phyloP scores from a whole-genome alignment of 2,888 invertebrate species.

The Drosophila paramelanica region DNA sequence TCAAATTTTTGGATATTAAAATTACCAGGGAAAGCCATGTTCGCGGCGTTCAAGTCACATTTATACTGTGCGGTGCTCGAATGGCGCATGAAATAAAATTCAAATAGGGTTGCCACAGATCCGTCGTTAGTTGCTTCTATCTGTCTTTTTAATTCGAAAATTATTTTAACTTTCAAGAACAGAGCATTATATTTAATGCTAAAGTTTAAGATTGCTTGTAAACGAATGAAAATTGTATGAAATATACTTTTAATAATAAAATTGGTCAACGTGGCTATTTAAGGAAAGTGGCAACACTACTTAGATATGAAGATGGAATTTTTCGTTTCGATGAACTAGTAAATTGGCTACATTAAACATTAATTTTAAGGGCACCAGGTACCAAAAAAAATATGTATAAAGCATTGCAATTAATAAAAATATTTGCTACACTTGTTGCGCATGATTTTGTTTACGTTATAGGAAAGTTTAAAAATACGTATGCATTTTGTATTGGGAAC shows the following conservation, averaged over 20 bases:
- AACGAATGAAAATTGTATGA: background rate
- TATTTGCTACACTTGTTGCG: too few species aligned
- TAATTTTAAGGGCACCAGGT: background rate
- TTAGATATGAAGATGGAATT: slow-evolving; percentile 17
- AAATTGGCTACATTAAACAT: background rate
- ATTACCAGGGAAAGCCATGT: slow-evolving; percentile 89
- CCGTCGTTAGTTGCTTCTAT: background rate
- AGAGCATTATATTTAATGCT: background rate
- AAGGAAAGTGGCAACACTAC: slow-evolving; percentile 38
- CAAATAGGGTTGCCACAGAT: slow-evolving; percentile 53
- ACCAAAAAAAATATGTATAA: background rate
- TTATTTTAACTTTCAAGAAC: background rate
- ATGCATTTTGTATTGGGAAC: background rate
- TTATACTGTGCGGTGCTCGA: slow-evolving; percentile 89
- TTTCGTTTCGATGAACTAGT: slow-evolving; percentile 19
- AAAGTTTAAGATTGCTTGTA: background rate
- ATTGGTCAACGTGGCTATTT: background rate
- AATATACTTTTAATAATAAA: background rate
- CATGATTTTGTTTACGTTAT: too few species aligned
- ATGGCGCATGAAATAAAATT: slow-evolving; percentile 60
- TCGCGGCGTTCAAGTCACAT: slow-evolving; percentile 88
- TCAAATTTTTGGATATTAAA: slow-evolving; percentile 78
- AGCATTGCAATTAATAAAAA: background rate
- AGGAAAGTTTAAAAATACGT: too few species aligned
- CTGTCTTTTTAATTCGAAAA: background rate